These are phyloP conservation scores for Pachymerium ferrugineum DNA, from an alignment of 2,888 invertebrate species.

Conservation along the genomic window DNA sequence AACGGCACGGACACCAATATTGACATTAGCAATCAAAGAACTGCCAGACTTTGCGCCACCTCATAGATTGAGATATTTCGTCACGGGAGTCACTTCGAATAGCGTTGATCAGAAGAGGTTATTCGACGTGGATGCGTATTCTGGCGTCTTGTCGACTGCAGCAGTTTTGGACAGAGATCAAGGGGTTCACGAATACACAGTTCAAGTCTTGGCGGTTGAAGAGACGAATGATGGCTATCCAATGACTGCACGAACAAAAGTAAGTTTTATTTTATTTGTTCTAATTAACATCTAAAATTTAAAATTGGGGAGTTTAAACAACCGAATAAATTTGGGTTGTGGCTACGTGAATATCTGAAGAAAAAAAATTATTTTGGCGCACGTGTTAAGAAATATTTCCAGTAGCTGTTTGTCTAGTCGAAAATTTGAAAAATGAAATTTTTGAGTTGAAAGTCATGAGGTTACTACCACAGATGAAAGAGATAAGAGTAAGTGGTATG, in stretches of 20 bases:
- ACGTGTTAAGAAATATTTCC: too few species aligned
- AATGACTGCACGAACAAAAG: conserved; percentile 76
- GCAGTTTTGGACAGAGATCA: conserved; percentile 42
- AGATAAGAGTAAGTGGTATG: neutral
- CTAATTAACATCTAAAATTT: neutral
- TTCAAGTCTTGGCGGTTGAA: conserved; percentile 78
- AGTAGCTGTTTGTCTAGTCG: too few species aligned
- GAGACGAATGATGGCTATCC: conserved; percentile 54
- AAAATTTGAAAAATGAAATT: too few species aligned
- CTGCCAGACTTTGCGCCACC: conserved; percentile 53
- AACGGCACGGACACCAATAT: conserved; percentile 71
- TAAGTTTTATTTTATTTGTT: conserved; percentile 50
- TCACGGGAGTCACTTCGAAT: conserved; percentile 61
- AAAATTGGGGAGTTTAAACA: too few species aligned
- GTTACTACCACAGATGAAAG: too few species aligned
- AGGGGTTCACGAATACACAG: conserved; percentile 59
- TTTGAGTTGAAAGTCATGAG: neutral
- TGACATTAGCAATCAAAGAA: conserved; percentile 41
- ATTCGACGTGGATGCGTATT: conserved; percentile 82
- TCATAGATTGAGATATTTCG: conserved; percentile 70
- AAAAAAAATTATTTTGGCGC: too few species aligned
- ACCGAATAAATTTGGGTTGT: too few species aligned
- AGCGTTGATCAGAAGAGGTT: conserved; percentile 69
- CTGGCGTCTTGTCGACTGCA: conserved; percentile 75
- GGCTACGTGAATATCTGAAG: too few species aligned